Evolutionary conservation across 1,140 invertebrate genomes (phyloP).

Genomic region (Brachystomella parvula): DNA sequence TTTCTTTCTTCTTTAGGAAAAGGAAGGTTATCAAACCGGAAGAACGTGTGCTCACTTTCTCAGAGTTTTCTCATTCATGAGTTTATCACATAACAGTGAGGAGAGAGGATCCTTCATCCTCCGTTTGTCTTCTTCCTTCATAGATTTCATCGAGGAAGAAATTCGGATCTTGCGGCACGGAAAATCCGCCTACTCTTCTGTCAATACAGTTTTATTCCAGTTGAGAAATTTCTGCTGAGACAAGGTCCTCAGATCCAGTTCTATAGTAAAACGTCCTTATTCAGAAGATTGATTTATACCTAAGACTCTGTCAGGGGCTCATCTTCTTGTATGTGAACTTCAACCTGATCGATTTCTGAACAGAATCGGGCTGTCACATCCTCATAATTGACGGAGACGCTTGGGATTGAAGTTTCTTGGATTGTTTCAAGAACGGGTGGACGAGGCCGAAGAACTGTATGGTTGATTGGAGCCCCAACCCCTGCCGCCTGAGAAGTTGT

Average conservation of each 20-base stretch:
- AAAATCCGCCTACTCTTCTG: background rate
- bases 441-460: background rate
- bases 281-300: background rate
- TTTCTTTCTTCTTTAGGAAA: no score
- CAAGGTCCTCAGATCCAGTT: background rate
- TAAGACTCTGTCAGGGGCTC: background rate
- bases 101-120: no score
- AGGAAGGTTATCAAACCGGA: no score
- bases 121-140: background rate
- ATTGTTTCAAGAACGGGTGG: conserved; percentile 20
- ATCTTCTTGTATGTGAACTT: background rate
- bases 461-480: background rate
- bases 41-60: no score
- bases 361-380: background rate
- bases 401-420: conserved; percentile 16
- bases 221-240: no score
- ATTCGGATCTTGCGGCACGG: background rate
- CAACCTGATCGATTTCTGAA: background rate
- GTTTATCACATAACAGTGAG: no score
- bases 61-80: no score
- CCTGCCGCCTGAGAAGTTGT: conserved; percentile 37
- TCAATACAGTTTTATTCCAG: no score
- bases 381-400: conserved; percentile 19
- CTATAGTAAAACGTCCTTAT: background rate
- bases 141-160: background rate